Conservation (phyloP, 53 echinoderm and acorn worm species). For the Holothuria leucospilota region DNA sequence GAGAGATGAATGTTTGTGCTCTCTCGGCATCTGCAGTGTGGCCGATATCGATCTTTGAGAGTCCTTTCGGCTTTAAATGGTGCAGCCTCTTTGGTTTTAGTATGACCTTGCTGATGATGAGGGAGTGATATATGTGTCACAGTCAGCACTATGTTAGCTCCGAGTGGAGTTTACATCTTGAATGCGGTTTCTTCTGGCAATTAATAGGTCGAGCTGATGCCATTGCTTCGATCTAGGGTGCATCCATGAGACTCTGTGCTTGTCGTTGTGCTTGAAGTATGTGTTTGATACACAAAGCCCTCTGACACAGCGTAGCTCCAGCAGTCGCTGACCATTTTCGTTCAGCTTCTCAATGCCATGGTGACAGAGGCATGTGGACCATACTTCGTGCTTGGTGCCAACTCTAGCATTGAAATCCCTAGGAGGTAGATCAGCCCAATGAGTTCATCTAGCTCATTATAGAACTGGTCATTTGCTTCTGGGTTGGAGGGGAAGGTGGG, state of each 20-base stretch:
- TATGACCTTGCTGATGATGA: conserved; percentile 47
- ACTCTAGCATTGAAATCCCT: conserved; percentile 34
- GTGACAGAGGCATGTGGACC: conserved; percentile 54
- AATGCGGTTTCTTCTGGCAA: background rate
- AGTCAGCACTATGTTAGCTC: conserved; percentile 52
- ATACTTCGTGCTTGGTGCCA: conserved; percentile 20
- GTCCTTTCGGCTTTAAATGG: conserved; percentile 32
- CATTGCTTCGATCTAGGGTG: conserved; percentile 56
- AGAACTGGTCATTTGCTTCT: conserved; percentile 45
- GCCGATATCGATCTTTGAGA: conserved; percentile 21
- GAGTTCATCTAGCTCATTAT: conserved; percentile 7
- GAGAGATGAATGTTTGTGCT: conserved; percentile 8
- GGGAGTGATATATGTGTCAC: conserved; percentile 69
- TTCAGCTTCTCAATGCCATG: conserved; percentile 50
- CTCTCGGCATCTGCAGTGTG: background rate
- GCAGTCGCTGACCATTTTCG: conserved; percentile 46
- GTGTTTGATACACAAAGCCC: conserved; percentile 63
- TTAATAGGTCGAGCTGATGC: conserved; percentile 53
- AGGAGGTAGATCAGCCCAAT: background rate
- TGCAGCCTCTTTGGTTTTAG: conserved; percentile 51
- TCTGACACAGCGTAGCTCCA: conserved; percentile 54
- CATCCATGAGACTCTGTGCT: conserved; percentile 35
- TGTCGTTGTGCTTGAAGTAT: conserved; percentile 8
- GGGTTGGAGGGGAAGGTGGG: conserved; percentile 13
- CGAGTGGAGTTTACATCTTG: conserved; percentile 2